Evolutionary conservation across 1,140 invertebrate genomes (phyloP).

Genomic region (Agrilus planipennis): DNA sequence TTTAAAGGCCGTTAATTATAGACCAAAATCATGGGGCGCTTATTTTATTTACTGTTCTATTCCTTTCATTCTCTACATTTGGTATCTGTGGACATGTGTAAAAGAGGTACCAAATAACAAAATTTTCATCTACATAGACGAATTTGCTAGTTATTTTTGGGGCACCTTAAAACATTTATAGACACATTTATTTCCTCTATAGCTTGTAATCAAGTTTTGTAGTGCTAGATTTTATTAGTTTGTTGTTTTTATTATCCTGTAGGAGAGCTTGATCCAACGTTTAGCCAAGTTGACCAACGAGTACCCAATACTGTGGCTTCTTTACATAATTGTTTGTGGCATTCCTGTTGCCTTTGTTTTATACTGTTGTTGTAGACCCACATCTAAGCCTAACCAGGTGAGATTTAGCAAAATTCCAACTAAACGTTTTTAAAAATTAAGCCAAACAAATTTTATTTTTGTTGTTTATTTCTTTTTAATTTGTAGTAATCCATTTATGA

Average conservation of each 20-base stretch:
- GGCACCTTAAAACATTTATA: background rate
- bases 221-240: constrained; percentile 3
- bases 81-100: constrained; percentile 50
- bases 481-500: constrained; percentile 1
- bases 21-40: constrained; percentile 62
- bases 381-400: constrained; percentile 34
- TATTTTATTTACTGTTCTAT: constrained; percentile 66
- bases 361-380: constrained; percentile 68
- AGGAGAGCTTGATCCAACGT: constrained; percentile 73
- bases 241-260: constrained; percentile 18
- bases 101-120: constrained; percentile 47
- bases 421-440: constrained; percentile 4
- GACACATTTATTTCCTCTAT: no score
- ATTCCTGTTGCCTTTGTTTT: constrained; percentile 66
- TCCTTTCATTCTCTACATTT: constrained; percentile 56
- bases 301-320: constrained; percentile 82
- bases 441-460: constrained; percentile 4
- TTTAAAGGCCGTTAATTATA: constrained; percentile 60
- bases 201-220: no score
- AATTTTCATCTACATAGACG: no score
- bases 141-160: constrained; percentile 5
- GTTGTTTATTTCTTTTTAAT: constrained; percentile 1
- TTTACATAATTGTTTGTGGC: constrained; percentile 70
- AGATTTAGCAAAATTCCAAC: constrained; percentile 13
- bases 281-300: constrained; percentile 73